Base-by-base conservation (phyloP, 2,888 invertebrate species). In the Dolomedes plantarius region DNA sequence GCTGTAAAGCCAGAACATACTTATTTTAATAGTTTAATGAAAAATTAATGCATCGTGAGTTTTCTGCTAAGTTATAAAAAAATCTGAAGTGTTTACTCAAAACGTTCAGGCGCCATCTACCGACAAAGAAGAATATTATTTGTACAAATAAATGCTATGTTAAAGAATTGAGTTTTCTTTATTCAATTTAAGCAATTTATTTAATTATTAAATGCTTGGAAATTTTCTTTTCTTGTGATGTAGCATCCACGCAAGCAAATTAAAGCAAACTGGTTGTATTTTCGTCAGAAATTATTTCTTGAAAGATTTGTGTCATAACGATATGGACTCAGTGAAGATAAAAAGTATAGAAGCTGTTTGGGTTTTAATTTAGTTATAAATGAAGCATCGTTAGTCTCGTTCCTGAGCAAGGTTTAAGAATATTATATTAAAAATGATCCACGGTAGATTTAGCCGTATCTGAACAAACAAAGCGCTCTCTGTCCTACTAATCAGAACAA, bases 331-430 rank as follows among this genome's bases (percentile, higher is more conserved):
- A 19, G 67, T n/a, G 6, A 9, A 31, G 67, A 31, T 31, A 32
- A 64, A 64, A 74, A 62, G 62, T 23, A 28, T 62, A 23, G 46
- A 16, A 32, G 39, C 67, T 31, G 29, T 65, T 71, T 64, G 71
- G 62, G 76, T 62, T 75, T 72, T 76, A 76, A 83, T 83, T 83
- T 71, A 72, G 76, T 83, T 83, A 83, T 76, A 83, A 83, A 76
- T 76, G 64, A 83, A 76, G 71, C 76, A 71, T 76, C 82, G 72
- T 76, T 83, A 83, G 71, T 11, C 16, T 31, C 27, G 19, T 27
- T 28, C 16, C 1, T 41, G 6, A 64, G 23, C n/a, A n/a, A 27
- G 28, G 23, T 28, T 16, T 23, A n/a, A 32, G 23, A 62, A 56
- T 19, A 67, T 73, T 73, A 50, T 16, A 29, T 75, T 29, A 68